Conservation (phyloP, 1,140 invertebrate species). For the Octopus sinensis region DNA sequence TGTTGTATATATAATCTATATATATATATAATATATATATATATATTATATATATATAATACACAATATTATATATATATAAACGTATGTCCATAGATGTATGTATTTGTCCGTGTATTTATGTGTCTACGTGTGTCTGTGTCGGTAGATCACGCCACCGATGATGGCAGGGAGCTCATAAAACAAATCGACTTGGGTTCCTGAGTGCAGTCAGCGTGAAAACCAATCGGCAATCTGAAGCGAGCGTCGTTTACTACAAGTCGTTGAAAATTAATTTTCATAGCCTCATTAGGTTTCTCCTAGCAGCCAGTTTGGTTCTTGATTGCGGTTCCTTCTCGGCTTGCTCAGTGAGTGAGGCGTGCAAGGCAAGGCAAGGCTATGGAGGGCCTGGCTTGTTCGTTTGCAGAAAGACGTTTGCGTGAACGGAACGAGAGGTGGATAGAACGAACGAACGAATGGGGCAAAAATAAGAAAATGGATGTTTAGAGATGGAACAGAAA, state of each 20-base stretch:
- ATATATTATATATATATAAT: background rate
- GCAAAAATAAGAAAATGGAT: background rate
- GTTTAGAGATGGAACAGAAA: background rate
- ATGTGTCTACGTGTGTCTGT: background rate
- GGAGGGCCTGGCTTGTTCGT: background rate
- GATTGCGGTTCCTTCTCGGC: too few species aligned
- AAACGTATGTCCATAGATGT: background rate
- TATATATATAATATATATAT: background rate
- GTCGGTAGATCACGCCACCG: background rate
- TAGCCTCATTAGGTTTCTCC: background rate
- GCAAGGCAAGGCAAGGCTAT: background rate
- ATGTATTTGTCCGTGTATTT: background rate
- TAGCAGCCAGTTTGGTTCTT: background rate
- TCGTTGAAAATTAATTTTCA: slow-evolving; percentile 8
- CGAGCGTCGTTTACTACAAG: background rate
- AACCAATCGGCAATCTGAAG: background rate
- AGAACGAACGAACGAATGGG: background rate
- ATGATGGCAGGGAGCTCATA: background rate
- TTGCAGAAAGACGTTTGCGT: background rate
- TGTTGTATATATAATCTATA: background rate
- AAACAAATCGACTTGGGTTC: background rate
- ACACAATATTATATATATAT: background rate
- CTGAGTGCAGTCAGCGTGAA: background rate
- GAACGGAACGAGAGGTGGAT: background rate
- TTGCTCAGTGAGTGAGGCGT: too few species aligned